Evolutionary conservation across 2,113 vertebrate genomes (phyloP).

Genomic region (Athene cunicularia): DNA sequence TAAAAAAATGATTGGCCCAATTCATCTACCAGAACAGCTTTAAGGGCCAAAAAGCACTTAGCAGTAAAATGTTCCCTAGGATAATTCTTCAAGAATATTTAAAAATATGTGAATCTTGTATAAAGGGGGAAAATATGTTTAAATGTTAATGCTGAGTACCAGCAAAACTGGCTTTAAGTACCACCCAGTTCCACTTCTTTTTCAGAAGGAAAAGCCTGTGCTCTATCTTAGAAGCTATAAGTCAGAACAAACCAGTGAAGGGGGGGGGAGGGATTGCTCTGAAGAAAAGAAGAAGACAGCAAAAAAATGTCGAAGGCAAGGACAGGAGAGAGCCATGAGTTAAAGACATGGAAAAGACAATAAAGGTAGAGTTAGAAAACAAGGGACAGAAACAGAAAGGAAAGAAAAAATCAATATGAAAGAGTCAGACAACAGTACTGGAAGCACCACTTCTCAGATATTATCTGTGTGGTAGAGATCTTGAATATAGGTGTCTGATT

Average conservation of each 20-base stretch:
- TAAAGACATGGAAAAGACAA: neutral
- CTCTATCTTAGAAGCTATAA: neutral
- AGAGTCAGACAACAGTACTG: neutral
- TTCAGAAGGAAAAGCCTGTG: neutral
- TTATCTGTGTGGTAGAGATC: neutral
- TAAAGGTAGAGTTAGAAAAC: neutral
- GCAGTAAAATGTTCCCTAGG: neutral
- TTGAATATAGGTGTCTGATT: neutral
- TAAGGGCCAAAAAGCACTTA: slow-evolving; percentile 10
- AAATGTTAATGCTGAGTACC: slow-evolving; percentile 29
- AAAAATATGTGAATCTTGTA: neutral
- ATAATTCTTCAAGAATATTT: slow-evolving; percentile 8
- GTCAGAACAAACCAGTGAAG: neutral
- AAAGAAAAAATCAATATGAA: neutral
- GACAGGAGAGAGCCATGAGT: neutral
- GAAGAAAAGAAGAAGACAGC: neutral
- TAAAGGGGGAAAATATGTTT: neutral
- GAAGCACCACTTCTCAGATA: neutral
- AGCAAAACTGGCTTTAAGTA: neutral
- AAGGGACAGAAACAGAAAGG: neutral
- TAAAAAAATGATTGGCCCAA: neutral
- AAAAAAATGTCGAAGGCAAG: neutral
- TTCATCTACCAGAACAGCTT: neutral
- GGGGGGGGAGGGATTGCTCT: neutral
- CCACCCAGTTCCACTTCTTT: neutral